Percentiles rank a stretch among this genome's conserved stretches.
phyloP scores from a whole-genome alignment of 2,113 vertebrate genomes.

The Ranitomeya imitator region DNA sequence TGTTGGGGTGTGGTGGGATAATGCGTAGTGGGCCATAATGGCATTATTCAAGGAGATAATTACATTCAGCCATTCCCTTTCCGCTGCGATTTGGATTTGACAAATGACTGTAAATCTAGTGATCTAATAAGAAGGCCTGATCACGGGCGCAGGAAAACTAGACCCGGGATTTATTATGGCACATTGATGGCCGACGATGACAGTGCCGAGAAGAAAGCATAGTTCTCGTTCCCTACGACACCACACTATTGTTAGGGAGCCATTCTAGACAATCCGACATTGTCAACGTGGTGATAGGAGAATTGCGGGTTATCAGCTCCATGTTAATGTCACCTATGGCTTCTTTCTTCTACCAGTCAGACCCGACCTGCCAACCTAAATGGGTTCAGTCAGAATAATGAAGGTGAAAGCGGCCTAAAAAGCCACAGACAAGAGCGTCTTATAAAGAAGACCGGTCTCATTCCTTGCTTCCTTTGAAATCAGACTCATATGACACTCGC shows the following conservation, averaged over 20 bases:
- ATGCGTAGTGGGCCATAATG: neutral
- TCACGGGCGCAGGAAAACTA: neutral
- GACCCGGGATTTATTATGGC: neutral
- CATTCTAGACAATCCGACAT: neutral
- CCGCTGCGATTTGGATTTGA: conserved; percentile 6
- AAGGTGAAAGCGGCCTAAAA: conserved; percentile 25
- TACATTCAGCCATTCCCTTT: conserved; percentile 5
- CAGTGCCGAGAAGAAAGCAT: neutral
- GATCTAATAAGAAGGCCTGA: neutral
- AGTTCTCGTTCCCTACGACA: neutral
- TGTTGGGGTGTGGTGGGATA: conserved; percentile 50
- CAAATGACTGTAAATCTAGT: neutral
- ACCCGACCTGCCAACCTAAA: neutral
- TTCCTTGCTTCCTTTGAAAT: conserved; percentile 41
- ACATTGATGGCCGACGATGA: neutral
- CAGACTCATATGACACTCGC: conserved; percentile 52
- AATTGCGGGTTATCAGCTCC: neutral
- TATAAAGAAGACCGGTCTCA: conserved; percentile 23
- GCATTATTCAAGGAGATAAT: conserved; percentile 14
- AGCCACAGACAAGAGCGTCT: conserved; percentile 2
- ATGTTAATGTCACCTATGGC: neutral
- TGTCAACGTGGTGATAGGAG: neutral
- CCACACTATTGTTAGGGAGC: neutral
- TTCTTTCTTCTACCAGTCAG: neutral
- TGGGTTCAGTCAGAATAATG: conserved; percentile 9